Evolutionary conservation across 1,140 invertebrate genomes (phyloP).

Genomic region (Lordiphosa collinella): DNA sequence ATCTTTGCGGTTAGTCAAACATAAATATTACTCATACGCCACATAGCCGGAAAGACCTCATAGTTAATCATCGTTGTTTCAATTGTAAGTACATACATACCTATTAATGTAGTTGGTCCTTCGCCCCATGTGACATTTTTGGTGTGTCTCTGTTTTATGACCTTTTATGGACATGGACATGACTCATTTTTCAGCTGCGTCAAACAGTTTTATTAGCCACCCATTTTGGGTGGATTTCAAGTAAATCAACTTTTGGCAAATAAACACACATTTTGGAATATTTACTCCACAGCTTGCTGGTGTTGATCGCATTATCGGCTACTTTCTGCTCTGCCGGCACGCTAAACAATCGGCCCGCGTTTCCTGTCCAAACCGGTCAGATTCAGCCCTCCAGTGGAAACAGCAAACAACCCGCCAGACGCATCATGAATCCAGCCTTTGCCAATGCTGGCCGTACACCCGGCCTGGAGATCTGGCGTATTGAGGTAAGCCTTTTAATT

Average conservation of each 20-base stretch:
- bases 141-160: constrained; percentile 22
- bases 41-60: background rate
- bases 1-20: constrained; percentile 4
- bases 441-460: constrained; percentile 83
- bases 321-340: constrained; percentile 58
- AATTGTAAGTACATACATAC: constrained; percentile 39
- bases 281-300: constrained; percentile 34
- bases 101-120: background rate
- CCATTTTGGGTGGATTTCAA: constrained; percentile 1
- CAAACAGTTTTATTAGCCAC: background rate
- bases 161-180: constrained; percentile 45
- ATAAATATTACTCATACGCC: constrained; percentile 34
- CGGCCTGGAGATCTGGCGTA: constrained; percentile 85
- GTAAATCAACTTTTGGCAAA: background rate
- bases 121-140: constrained; percentile 9
- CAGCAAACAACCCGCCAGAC: constrained; percentile 57
- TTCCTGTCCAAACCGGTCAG: constrained; percentile 55
- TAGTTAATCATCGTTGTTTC: constrained; percentile 16
- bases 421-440: constrained; percentile 83
- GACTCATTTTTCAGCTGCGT: background rate
- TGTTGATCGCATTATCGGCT: constrained; percentile 43
- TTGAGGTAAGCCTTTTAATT: constrained; percentile 82
- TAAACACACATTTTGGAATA: background rate
- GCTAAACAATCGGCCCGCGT: constrained; percentile 58
- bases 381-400: constrained; percentile 43